These are phyloP conservation scores for Hippopotamus amphibius DNA, from an alignment of 2,113 vertebrate species.

Conservation along the genomic window DNA sequence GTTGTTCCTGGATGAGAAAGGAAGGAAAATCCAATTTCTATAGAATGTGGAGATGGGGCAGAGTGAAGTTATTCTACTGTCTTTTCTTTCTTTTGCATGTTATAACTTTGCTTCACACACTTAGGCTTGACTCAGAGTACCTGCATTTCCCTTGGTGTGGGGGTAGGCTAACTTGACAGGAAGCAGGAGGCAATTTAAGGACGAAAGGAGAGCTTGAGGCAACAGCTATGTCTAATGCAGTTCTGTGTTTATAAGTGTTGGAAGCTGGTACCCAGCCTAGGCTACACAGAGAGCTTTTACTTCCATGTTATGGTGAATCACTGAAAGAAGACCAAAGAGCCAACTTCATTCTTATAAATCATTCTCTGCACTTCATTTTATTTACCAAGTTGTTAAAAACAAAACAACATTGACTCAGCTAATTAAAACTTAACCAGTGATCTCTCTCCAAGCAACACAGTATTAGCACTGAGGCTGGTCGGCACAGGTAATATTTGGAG, in stretches of 20 bases:
- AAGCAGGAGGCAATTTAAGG: not conserved
- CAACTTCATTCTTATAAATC: not conserved
- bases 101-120: not conserved
- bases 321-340: not conserved
- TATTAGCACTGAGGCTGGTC: not conserved
- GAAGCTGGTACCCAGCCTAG: not conserved
- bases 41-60: not conserved
- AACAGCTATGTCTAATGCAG: not conserved
- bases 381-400: constrained; percentile 25
- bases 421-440: constrained; percentile 21
- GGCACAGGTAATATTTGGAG: not conserved
- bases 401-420: not conserved
- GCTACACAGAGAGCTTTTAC: not conserved
- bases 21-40: constrained; percentile 25
- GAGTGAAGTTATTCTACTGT: not conserved
- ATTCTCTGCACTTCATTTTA: not conserved
- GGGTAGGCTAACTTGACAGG: not conserved
- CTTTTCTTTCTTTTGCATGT: not conserved
- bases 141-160: not conserved
- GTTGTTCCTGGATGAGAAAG: constrained; percentile 12
- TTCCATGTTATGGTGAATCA: not conserved
- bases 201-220: not conserved
- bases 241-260: not conserved
- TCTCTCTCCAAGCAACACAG: not conserved
- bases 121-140: constrained; percentile 4